A percentile compares a stretch with the other conserved stretches of the same genome.
These are phyloP conservation scores for Meiosimyza platycephala DNA, from an alignment of 2,888 invertebrate genomes.

Conservation along the genomic window DNA sequence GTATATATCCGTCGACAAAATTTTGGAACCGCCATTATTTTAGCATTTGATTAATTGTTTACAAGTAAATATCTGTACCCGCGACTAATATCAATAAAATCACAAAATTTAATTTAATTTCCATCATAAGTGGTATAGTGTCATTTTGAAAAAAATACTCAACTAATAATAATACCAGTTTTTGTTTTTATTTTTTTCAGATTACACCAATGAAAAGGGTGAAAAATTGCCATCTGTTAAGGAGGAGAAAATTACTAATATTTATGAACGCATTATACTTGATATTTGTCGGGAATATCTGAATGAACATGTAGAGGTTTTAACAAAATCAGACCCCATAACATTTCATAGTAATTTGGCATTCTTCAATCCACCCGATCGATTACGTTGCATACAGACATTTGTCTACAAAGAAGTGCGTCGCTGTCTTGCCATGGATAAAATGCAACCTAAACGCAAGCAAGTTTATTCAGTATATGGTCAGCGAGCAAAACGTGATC, in stretches of 20 bases:
- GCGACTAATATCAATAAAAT: not conserved
- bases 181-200: slow-evolving; percentile 38
- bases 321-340: slow-evolving; percentile 54
- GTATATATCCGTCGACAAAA: no score
- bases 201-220: slow-evolving; percentile 53
- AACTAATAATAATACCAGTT: not conserved
- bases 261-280: slow-evolving; percentile 72
- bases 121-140: no score
- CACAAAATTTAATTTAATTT: no score
- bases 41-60: no score
- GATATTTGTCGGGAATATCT: slow-evolving; percentile 74
- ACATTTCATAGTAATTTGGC: slow-evolving; percentile 64
- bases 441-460: slow-evolving; percentile 62
- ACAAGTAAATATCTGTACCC: no score
- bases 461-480: slow-evolving; percentile 63
- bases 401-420: slow-evolving; percentile 69
- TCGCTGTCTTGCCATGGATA: slow-evolving; percentile 70
- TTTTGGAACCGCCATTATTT: no score
- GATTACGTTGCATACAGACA: slow-evolving; percentile 68
- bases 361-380: slow-evolving; percentile 67
- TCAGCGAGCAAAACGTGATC: slow-evolving; percentile 75
- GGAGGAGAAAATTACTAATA: slow-evolving; percentile 64
- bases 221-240: slow-evolving; percentile 55
- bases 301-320: slow-evolving; percentile 63
- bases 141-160: slow-evolving; percentile 2